A percentile compares a stretch with the other conserved stretches of the same genome.
phyloP scores from a whole-genome alignment of 2,888 invertebrate species.

The Ectemnius cavifrons region DNA sequence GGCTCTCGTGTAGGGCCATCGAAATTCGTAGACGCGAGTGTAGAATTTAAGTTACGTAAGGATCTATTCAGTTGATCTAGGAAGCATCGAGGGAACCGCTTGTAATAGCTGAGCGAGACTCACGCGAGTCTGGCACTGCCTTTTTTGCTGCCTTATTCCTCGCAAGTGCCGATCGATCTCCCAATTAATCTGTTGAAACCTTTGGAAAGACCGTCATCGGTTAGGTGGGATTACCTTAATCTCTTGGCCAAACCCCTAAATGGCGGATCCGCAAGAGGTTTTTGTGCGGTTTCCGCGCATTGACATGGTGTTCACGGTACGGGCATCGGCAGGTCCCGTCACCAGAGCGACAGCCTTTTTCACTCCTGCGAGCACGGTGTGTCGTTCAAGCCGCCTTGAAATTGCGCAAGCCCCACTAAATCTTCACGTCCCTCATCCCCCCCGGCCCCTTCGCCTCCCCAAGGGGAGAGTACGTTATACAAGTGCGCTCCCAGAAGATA shows the following conservation, averaged over 20 bases:
- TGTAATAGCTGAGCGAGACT: no score
- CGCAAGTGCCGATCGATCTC: constrained; percentile 63
- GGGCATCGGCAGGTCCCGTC: constrained; percentile 24
- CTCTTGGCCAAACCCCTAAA: constrained; percentile 55
- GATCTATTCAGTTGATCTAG: no score
- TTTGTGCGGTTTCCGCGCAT: constrained; percentile 67
- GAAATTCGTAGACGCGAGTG: no score
- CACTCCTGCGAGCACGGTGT: not conserved
- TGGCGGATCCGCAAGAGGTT: constrained; percentile 46
- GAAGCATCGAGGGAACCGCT: no score
- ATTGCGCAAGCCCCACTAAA: not conserved
- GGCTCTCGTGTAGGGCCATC: no score
- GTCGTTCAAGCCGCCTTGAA: not conserved
- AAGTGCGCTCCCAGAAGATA: no score
- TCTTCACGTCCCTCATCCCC: not conserved
- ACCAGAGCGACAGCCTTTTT: not conserved
- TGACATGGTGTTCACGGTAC: constrained; percentile 57
- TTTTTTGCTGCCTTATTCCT: not conserved
- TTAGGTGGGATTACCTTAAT: constrained; percentile 74
- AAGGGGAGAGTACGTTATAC: no score
- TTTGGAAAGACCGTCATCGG: constrained; percentile 73
- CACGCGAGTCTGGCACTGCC: no score
- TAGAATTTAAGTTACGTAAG: no score
- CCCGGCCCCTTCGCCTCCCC: no score
- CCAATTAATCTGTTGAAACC: constrained; percentile 75